Evolutionary conservation across 2,113 vertebrate genomes (phyloP).

Genomic region (Orycteropus afer): DNA sequence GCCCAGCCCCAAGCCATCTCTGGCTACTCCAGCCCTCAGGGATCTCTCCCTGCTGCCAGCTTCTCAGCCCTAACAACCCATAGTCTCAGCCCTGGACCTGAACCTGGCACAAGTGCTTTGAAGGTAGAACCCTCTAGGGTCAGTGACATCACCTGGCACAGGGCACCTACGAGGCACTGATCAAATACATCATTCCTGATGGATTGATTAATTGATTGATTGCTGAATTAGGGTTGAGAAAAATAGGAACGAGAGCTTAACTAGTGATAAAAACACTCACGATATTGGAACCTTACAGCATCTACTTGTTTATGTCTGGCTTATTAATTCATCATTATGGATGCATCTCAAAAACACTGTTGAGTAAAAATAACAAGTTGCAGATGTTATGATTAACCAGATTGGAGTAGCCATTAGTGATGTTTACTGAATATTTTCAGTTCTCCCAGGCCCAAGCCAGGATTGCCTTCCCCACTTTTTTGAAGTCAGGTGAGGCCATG

Average conservation of each 20-base stretch:
- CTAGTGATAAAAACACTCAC: background rate
- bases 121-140: background rate
- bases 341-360: background rate
- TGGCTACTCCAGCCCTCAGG: background rate
- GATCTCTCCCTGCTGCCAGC: background rate
- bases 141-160: background rate
- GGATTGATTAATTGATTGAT: background rate
- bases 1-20: background rate
- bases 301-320: background rate
- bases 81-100: background rate
- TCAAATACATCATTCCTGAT: background rate
- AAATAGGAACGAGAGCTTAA: background rate
- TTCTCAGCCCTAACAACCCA: background rate
- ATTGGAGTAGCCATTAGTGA: fast-evolving
- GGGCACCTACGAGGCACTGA: background rate
- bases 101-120: background rate
- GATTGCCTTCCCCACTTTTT: fast-evolving
- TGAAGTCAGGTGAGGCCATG: fast-evolving
- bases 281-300: too few species aligned
- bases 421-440: fast-evolving
- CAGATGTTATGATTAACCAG: background rate
- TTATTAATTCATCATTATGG: background rate
- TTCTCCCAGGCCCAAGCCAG: background rate
- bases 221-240: background rate
- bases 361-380: background rate